These are phyloP conservation scores for Anguilla megastoma DNA, from an alignment of 2,797 vertebrate genomes.

Conservation along the genomic window DNA sequence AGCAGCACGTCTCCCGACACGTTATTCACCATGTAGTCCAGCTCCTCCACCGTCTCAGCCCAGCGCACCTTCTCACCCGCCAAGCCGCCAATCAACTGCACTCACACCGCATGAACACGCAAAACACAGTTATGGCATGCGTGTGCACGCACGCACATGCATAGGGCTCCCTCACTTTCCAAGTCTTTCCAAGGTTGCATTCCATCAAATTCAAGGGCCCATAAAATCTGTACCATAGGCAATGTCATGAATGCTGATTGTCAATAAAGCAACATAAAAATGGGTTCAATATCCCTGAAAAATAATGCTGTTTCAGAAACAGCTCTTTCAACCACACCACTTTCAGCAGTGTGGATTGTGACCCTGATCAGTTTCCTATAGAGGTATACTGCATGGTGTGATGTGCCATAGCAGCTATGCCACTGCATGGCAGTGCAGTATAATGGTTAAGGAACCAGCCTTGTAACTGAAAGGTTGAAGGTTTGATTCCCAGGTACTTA, in stretches of 20 bases:
- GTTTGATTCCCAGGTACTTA: no score
- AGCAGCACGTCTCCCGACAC: constrained; percentile 82
- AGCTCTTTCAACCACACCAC: no score
- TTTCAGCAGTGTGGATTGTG: background rate
- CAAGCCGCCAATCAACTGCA: constrained; percentile 84
- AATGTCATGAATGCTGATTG: no score
- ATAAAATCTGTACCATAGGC: no score
- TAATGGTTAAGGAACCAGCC: no score
- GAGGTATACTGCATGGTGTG: background rate
- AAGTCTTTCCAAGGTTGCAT: no score
- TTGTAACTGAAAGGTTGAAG: no score
- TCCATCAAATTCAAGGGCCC: no score
- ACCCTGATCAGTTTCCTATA: background rate
- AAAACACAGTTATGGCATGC: background rate
- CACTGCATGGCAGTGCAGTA: no score
- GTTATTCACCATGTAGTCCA: constrained; percentile 83
- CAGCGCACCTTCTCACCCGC: constrained; percentile 87
- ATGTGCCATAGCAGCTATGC: background rate
- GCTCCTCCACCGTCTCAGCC: constrained; percentile 80
- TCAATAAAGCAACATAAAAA: no score
- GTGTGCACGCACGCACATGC: background rate
- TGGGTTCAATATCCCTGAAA: no score
- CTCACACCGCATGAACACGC: constrained; percentile 20
- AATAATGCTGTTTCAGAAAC: background rate
- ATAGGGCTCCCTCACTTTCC: no score